phyloP scores from a whole-genome alignment of 2,888 invertebrate species.

The Emmelina monodactyla region DNA sequence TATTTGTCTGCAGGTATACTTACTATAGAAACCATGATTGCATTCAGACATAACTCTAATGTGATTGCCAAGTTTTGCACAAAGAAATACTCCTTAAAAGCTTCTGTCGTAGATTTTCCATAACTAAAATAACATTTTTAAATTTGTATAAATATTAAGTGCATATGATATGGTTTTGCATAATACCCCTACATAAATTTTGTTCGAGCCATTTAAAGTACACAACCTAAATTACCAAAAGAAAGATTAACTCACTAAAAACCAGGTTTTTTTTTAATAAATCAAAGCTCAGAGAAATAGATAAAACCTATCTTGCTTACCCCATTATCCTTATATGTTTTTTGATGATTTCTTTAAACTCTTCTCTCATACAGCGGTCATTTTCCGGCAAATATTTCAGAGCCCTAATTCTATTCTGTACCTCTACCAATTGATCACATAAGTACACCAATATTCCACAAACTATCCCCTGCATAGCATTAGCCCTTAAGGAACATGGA shows the following conservation, averaged over 20 bases:
- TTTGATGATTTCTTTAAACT: slow-evolving; percentile 30
- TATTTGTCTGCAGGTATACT: slow-evolving; percentile 15
- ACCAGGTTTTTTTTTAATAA: too few relatives aligned
- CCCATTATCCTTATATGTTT: slow-evolving; percentile 44
- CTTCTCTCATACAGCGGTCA: slow-evolving; percentile 21
- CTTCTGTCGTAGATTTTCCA: slow-evolving; percentile 26
- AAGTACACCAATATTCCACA: slow-evolving; percentile 44
- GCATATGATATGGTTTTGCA: too few relatives aligned
- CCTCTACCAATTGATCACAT: slow-evolving; percentile 37
- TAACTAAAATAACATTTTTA: slow-evolving; percentile 40
- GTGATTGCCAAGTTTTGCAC: slow-evolving; percentile 45
- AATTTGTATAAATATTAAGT: too few relatives aligned
- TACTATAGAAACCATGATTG: slow-evolving; percentile 40
- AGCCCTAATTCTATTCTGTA: slow-evolving; percentile 27
- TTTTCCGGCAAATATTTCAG: slow-evolving; percentile 24
- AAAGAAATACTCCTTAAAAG: slow-evolving; percentile 43
- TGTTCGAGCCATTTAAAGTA: too few relatives aligned
- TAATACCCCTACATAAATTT: too few relatives aligned
- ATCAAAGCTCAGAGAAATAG: too few relatives aligned
- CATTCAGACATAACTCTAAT: slow-evolving; percentile 42
- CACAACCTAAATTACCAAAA: too few relatives aligned
- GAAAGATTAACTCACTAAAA: too few relatives aligned
- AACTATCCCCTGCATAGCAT: slow-evolving; percentile 41
- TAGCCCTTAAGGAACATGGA: slow-evolving; percentile 30
- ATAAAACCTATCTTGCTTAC: too few relatives aligned